Evolutionary conservation across 2,113 vertebrate genomes (phyloP).

Genomic region (Aythya baeri): DNA sequence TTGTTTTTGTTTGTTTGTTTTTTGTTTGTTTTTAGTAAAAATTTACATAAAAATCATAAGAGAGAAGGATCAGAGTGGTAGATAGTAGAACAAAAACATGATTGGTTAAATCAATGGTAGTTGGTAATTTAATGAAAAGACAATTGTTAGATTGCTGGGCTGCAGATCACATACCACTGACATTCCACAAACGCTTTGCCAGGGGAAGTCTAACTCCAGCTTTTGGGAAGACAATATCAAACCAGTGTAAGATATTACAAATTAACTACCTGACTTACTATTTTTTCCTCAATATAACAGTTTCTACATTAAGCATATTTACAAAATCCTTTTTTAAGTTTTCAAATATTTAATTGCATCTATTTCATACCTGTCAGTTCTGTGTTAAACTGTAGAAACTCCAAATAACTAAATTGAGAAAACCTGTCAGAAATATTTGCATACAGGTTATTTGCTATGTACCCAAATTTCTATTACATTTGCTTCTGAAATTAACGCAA

Average conservation of each 20-base stretch:
- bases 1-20: not conserved
- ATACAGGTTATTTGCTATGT: not conserved
- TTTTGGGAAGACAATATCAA: slow-evolving; percentile 29
- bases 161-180: not conserved
- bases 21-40: not conserved
- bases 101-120: not conserved
- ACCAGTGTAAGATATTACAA: not conserved
- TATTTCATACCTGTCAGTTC: not conserved
- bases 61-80: not conserved
- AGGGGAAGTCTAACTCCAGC: slow-evolving; percentile 8
- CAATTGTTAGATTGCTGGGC: not conserved
- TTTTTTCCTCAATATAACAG: not conserved
- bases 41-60: not conserved
- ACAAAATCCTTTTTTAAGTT: not conserved
- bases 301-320: not conserved
- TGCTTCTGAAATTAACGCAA: not conserved
- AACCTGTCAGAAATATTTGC: not conserved
- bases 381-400: not conserved
- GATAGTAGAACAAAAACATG: slow-evolving; percentile 9
- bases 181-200: not conserved
- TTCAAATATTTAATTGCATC: not conserved
- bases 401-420: not conserved
- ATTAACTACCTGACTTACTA: slow-evolving; percentile 12
- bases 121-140: not conserved
- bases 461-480: not conserved